Evolutionary conservation across 1,140 invertebrate species (phyloP).

Genomic region (Ladona fulva): DNA sequence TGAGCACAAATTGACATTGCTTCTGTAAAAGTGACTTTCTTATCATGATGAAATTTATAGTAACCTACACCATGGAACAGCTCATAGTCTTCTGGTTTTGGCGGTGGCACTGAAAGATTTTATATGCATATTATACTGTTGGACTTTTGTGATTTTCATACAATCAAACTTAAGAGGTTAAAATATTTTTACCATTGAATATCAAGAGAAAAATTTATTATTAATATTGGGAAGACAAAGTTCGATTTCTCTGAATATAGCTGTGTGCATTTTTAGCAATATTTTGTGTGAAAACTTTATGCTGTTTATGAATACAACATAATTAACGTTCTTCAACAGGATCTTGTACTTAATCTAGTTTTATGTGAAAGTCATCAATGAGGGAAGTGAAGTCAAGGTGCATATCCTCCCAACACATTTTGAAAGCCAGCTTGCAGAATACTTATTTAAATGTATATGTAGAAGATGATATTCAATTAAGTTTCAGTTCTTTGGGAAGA

Average conservation of each 20-base stretch:
- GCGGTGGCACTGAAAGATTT: not conserved
- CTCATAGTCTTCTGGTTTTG: conserved; percentile 17
- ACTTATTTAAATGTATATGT: no score
- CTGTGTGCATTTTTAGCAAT: not conserved
- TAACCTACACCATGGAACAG: conserved; percentile 23
- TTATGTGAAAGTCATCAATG: no score
- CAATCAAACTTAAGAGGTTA: not conserved
- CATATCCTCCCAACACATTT: no score
- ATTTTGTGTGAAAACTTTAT: no score
- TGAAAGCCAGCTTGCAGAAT: no score
- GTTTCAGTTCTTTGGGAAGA: no score
- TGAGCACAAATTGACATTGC: conserved; percentile 31
- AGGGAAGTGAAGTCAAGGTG: no score
- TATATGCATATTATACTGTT: not conserved
- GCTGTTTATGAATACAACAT: no score
- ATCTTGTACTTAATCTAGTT: no score
- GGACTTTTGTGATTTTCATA: not conserved
- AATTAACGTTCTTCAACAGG: no score
- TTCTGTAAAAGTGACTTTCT: conserved; percentile 32
- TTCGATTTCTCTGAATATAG: not conserved
- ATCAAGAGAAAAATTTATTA: not conserved
- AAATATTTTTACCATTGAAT: not conserved
- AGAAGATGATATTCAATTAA: no score
- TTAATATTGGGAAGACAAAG: not conserved
- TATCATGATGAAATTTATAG: conserved; percentile 32